These are phyloP conservation scores for Nyctibius grandis DNA, from an alignment of 2,797 vertebrate genomes.

Conservation along the genomic window DNA sequence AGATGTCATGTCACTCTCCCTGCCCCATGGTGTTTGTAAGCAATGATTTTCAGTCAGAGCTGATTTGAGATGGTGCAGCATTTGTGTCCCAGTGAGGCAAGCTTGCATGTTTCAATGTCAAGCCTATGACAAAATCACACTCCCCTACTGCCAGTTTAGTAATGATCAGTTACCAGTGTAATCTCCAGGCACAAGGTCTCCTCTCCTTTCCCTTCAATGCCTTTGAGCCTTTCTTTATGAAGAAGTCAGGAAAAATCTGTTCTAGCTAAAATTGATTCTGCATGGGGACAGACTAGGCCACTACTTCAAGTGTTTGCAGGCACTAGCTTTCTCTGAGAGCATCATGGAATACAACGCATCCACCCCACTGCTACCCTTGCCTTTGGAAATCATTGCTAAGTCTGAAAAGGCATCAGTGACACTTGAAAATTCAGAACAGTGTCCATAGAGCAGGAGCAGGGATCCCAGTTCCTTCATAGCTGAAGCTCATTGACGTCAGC, in stretches of 20 bases:
- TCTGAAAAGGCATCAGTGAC: background rate
- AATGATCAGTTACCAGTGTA: background rate
- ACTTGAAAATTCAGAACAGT: background rate
- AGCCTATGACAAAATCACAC: background rate
- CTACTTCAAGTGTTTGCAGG: background rate
- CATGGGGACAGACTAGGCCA: background rate
- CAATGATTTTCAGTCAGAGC: background rate
- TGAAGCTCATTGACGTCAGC: background rate
- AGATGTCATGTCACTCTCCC: background rate
- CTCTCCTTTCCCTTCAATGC: background rate
- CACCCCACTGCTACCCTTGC: background rate
- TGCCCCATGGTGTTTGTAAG: background rate
- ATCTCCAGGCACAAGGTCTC: background rate
- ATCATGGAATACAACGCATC: background rate
- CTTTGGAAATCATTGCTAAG: background rate
- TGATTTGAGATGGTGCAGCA: background rate
- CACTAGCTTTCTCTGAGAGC: background rate
- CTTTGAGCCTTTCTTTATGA: background rate
- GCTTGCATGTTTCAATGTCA: accelerated
- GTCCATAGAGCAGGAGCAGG: background rate
- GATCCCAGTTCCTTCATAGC: background rate
- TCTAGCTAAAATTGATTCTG: background rate
- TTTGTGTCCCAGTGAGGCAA: background rate
- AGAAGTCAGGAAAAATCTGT: background rate
- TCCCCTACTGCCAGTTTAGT: background rate